These are phyloP conservation scores for Iphiclides podalirius DNA, from an alignment of 2,888 invertebrate genomes.

Conservation along the genomic window DNA sequence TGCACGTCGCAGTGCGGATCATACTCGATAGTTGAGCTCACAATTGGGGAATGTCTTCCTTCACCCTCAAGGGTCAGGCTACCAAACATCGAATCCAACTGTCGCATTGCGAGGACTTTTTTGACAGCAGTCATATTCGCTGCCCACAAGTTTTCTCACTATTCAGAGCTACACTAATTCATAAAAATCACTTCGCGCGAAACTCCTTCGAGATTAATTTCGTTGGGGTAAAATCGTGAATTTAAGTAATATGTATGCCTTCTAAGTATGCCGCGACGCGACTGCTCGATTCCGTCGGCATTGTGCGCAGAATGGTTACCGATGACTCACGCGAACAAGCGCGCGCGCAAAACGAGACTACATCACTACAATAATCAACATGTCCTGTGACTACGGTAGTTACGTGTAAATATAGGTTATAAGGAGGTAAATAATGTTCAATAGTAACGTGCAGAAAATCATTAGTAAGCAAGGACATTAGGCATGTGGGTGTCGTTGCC, in stretches of 20 bases:
- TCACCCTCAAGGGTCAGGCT: constrained; percentile 81
- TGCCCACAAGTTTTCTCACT: constrained; percentile 35
- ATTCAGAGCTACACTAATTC: constrained; percentile 19
- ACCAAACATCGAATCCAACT: constrained; percentile 86
- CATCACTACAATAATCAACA: constrained; percentile 62
- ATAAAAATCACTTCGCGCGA: constrained; percentile 32
- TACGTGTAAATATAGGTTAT: constrained; percentile 68
- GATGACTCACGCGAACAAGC: constrained; percentile 71
- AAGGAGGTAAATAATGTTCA: constrained; percentile 68
- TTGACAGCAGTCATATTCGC: constrained; percentile 76
- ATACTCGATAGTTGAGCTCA: constrained; percentile 78
- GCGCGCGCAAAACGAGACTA: constrained; percentile 69
- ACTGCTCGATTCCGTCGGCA: constrained; percentile 71
- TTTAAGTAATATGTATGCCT: constrained; percentile 71
- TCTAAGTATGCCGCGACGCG: constrained; percentile 73
- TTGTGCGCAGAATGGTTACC: constrained; percentile 71
- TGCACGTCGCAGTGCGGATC: constrained; percentile 86
- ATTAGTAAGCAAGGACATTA: constrained; percentile 61
- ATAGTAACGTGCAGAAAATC: constrained; percentile 43
- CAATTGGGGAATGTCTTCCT: constrained; percentile 64
- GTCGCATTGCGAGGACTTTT: constrained; percentile 84
- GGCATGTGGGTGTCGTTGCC: constrained; percentile 50
- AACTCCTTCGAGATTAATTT: constrained; percentile 21
- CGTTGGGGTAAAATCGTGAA: constrained; percentile 41
- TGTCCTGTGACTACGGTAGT: constrained; percentile 65